Base-by-base conservation (phyloP, 2,113 vertebrate genomes). In the Trogon melanurus region DNA sequence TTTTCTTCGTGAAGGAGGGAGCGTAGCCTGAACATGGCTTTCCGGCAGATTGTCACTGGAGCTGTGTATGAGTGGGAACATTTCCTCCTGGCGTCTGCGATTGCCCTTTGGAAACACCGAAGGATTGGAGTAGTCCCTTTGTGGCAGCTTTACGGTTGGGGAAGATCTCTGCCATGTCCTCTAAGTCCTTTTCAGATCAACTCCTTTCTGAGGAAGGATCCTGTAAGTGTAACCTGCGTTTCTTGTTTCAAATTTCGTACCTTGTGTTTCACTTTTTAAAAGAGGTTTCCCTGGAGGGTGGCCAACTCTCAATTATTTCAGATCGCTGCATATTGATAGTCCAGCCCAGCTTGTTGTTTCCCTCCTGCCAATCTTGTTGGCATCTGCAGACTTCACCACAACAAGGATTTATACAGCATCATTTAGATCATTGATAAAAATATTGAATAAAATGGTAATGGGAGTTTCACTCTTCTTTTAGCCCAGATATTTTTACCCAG, bases 391-490 rank as follows among this genome's bases (percentile, higher is more conserved):
- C 84, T 61, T 75, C 5, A 21, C 73, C 70, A 74, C 89, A 87
- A 61, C 83, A 85, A 85, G 45, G 65, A 61, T 89, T 93, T 81
- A 48, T 67, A 30, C 4, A 48, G 41, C 20, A 1, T 54, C 76
- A 41, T 89, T 84, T 57, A 91, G 86, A 91, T 91, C 23, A 38
- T 16, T 84, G 86, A 91, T 94, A 85, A 91, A 91, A 95, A 36
- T 32, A 79, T 7, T 32, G 72, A 86, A 86, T 80, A 70, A 70
- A 93, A 66, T 0, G 0, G 83, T 51, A 83, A 44, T 34, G 48
- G 64, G 85, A 84, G 38, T 90, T 84, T 81, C 72, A 27, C 41
- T 75, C 48, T 71, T 56, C 50, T 92, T 90, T 58, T 72, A 60
- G 71, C 60, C 53, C 65, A 38, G 80, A 4, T 84, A 62, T 64